Evolutionary conservation across 2,888 invertebrate genomes (phyloP), one percentile per base, ranked within the genome.

Genomic region (Margaritifera margaritifera): DNA sequence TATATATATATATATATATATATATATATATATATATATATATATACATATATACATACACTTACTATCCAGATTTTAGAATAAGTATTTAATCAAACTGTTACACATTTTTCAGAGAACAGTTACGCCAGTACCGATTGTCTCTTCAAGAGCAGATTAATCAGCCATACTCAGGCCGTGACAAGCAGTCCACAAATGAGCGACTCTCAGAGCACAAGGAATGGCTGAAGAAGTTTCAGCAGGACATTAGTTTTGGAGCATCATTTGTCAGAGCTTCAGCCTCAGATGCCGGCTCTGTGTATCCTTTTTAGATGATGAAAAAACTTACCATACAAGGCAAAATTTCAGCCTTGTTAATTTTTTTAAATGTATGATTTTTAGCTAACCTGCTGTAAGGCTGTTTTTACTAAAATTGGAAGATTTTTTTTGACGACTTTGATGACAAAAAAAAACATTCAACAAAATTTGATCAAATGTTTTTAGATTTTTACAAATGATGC

Each of bases 211-310:
- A 85, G 67, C 85, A 86, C 73, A 81, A 82, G 65, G 83, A 84
- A 50, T 86, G 86, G 86, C 72, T 86, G 63, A 76, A 78, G 42
- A 80, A 77, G 59, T 84, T 84, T 65, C 81, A 81, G 56, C 80
- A 81, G 42, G 81, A 80, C 51, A 63, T 79, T 42, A 81, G 80
- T 69, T 80, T 81, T 58, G 78, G 80, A 20, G 72, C 74, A 1
- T 79, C 79, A 5, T 74, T 62, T 60, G 66, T 79, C 5, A 77
- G 71, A 52, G 69, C 74, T 6, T 78, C 76, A 5, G 78, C 71
- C 1, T 84, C 84, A 20, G 85, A 86, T 60, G 75, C 80, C 2
- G 82, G 78, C 64, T 84, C 86, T 60, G 70, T 84, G 86, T 86
- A 86, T 86, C 86, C 84, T 86, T 85, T 63, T 22, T 53, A 11